phyloP scores from a whole-genome alignment of 2,888 invertebrate genomes.

The Troides helena region DNA sequence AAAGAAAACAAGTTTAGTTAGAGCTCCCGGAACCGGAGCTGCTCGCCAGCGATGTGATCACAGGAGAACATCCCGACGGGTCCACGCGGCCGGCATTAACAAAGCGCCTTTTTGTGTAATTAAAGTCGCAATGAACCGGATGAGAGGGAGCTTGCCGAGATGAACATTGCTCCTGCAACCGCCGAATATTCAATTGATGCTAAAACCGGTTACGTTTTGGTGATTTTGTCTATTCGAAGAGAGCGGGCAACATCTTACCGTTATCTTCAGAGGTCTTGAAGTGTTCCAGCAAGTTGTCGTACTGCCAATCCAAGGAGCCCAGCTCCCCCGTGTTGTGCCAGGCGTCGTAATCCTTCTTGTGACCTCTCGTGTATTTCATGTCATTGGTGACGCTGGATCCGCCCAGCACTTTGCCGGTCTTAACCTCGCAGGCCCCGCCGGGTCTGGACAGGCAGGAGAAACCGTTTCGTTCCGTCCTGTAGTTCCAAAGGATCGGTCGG shows the following conservation, averaged over 20 bases:
- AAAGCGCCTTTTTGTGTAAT: background rate
- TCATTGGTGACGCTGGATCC: conserved; percentile 72
- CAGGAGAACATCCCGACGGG: background rate
- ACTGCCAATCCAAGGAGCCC: conserved; percentile 70
- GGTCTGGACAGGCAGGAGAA: conserved; percentile 70
- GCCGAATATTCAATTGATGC: background rate
- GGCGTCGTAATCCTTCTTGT: conserved; percentile 67
- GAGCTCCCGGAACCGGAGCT: conserved; percentile 5
- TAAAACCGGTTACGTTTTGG: background rate
- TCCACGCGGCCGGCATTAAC: background rate
- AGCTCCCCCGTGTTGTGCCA: conserved; percentile 61
- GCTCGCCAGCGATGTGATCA: conserved; percentile 1
- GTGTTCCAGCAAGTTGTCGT: conserved; percentile 63
- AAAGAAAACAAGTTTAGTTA: conserved; percentile 35
- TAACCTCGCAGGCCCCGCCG: conserved; percentile 69
- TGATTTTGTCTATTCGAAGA: background rate
- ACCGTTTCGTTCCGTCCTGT: conserved; percentile 65
- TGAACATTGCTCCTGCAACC: background rate
- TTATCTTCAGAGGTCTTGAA: conserved; percentile 74
- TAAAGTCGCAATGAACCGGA: background rate
- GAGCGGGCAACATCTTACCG: conserved; percentile 48
- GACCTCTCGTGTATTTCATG: conserved; percentile 74
- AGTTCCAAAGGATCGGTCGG: conserved; percentile 71
- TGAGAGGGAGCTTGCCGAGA: background rate
- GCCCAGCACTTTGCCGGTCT: conserved; percentile 70